A percentile compares a stretch with the other conserved stretches of the same genome.
These are phyloP conservation scores for Rhamphomyia laevipes DNA, from an alignment of 2,888 invertebrate genomes.

Conservation along the genomic window DNA sequence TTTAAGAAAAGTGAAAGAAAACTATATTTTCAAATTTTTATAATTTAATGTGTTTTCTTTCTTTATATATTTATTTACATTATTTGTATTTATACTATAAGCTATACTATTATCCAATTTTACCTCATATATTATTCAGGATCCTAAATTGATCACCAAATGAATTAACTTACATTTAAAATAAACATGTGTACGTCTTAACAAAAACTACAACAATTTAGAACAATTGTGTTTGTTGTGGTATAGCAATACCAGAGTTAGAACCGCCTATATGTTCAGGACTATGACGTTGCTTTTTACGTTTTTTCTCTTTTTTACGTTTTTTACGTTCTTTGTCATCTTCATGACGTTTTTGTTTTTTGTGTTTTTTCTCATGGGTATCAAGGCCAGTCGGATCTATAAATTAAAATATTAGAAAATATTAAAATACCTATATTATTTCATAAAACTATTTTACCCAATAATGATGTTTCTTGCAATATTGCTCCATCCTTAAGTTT, in stretches of 20 bases:
- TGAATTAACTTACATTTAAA: too few species aligned
- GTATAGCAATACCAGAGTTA: conserved; percentile 17
- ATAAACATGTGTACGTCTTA: too few species aligned
- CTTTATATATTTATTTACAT: too few species aligned
- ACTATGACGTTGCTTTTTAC: conserved; percentile 89
- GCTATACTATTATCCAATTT: too few species aligned
- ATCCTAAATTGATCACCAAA: too few species aligned
- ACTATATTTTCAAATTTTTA: too few species aligned
- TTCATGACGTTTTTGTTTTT: conserved; percentile 86
- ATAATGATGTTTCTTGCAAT: conserved; percentile 62
- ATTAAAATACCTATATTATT: not conserved
- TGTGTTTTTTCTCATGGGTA: conserved; percentile 89
- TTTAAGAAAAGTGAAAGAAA: too few species aligned
- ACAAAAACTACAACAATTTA: conserved; percentile 11
- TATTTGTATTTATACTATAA: too few species aligned
- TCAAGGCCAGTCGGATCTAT: conserved; percentile 56
- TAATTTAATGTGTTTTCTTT: too few species aligned
- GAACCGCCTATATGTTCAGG: conserved; percentile 60
- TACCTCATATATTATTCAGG: too few species aligned
- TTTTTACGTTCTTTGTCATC: conserved; percentile 90
- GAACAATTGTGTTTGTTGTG: conserved; percentile 26
- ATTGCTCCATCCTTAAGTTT: conserved; percentile 81
- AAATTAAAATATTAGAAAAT: conserved; percentile 7
- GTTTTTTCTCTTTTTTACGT: conserved; percentile 88
- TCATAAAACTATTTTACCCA: conserved; percentile 41